Base-by-base conservation (phyloP, 2,113 vertebrate genomes). In the Edolisoma coerulescens region DNA sequence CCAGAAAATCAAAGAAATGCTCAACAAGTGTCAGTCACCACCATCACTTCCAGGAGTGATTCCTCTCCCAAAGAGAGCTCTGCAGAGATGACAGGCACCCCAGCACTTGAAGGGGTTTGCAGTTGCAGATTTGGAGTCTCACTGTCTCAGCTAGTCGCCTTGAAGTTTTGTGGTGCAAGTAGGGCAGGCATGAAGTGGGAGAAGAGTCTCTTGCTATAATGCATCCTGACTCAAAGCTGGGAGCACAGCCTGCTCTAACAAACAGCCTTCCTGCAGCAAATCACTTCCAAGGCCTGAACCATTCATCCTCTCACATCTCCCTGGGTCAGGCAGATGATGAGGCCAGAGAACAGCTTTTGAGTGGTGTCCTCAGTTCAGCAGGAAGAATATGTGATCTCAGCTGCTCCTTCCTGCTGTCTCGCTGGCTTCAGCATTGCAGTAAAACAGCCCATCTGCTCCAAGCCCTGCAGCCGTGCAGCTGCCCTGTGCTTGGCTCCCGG, bases 361-460 rank as follows among this genome's bases (percentile, higher is more conserved):
- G 82, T 54, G 56, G 42, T 73, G 56, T 69, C 83, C 71, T 93
- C 90, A 69, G 70, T 90, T 95, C 90, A 91, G 37, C 22, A 61
- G 80, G 54, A 95, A 86, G 84, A 94, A 61, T 85, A 76, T 69
- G 59, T 65, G 84, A 91, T 83, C 91, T 85, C 94, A 93, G 87
- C 90, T 95, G 94, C 84, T 91, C 74, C 16, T 83, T 93, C 87
- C 81, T 83, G 27, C 78, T 85, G 80, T 71, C 80, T 93, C 27
- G 0, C 59, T 93, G 87, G 45, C 77, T 82, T 90, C 53, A 44
- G 65, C 49, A 28, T 39, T 35, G 3, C 50, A 67, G 65, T 74
- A 17, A 79, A 81, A 15, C 15, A 92, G 37, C 16, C 81, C 89
- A 90, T 94, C 93, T 94, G 81, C 93, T 96, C 68, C 93, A 64